phyloP scores from a whole-genome alignment of 2,888 invertebrate species.

The Tanytarsus gracilentus region DNA sequence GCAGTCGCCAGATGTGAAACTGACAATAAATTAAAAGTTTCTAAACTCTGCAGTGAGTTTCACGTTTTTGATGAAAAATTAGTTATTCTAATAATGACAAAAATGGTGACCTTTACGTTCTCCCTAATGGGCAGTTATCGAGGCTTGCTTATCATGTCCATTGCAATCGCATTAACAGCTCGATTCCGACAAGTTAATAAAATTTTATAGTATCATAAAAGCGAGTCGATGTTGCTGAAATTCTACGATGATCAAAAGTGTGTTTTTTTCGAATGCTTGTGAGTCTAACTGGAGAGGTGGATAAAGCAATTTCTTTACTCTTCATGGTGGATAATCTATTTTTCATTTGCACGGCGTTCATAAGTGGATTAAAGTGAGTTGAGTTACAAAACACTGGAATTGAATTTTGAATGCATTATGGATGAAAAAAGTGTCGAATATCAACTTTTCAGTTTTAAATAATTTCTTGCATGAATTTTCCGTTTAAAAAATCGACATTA shows the following conservation, averaged over 20 bases:
- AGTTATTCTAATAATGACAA: not conserved
- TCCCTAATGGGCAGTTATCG: not conserved
- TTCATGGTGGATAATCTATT: slow-evolving; percentile 49
- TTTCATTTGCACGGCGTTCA: slow-evolving; percentile 50
- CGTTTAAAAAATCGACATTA: not conserved
- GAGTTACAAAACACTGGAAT: too few relatives aligned
- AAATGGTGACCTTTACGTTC: not conserved
- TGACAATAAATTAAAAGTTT: not conserved
- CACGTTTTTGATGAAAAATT: not conserved
- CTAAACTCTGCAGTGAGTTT: not conserved
- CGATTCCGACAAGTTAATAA: slow-evolving; percentile 21
- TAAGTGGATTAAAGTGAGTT: slow-evolving; percentile 45
- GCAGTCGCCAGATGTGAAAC: too few relatives aligned
- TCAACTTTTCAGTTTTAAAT: not conserved
- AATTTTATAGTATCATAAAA: slow-evolving; percentile 11
- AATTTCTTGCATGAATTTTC: not conserved
- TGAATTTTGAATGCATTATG: too few relatives aligned
- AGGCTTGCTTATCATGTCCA: not conserved
- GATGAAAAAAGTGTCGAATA: too few relatives aligned
- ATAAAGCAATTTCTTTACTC: slow-evolving; percentile 46
- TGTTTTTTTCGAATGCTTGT: not conserved
- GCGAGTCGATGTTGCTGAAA: not conserved
- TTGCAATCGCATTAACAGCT: not conserved
- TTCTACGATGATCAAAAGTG: not conserved
- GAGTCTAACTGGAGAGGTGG: slow-evolving; percentile 37